A percentile compares a stretch with the other conserved stretches of the same genome.
Evolutionary conservation across 2,113 vertebrate genomes (phyloP).

Genomic region (Burhinus oedicnemus): DNA sequence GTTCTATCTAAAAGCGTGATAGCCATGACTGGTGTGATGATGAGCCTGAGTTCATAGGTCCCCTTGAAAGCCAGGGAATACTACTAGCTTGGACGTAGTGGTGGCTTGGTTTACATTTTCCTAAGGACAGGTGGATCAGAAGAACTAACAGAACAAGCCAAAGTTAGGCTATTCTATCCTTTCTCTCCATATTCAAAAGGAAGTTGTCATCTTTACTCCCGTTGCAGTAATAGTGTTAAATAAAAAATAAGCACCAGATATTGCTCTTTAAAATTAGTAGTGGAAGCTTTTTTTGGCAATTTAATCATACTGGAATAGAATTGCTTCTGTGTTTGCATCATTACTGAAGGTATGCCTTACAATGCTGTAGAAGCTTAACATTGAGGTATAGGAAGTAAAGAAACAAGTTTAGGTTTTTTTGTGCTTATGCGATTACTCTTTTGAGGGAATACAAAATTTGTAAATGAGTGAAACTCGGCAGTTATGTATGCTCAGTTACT

Average conservation of each 20-base stretch:
- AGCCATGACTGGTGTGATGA: not conserved
- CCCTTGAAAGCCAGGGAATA: not conserved
- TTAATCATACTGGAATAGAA: not conserved
- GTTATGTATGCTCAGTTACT: not conserved
- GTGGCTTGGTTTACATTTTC: not conserved
- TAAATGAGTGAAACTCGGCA: not conserved
- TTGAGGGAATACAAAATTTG: not conserved
- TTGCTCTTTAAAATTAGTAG: not conserved
- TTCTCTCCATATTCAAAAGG: not conserved
- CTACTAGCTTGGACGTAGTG: not conserved
- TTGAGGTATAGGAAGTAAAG: not conserved
- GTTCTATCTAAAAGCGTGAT: not conserved
- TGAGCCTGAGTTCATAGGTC: not conserved
- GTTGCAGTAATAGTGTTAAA: not conserved
- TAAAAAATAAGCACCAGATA: not conserved
- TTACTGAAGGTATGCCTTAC: not conserved
- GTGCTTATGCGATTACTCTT: not conserved
- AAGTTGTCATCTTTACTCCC: not conserved
- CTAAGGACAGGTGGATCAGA: not conserved
- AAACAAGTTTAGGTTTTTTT: not conserved
- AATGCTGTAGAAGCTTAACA: not conserved
- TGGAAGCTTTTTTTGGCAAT: not conserved
- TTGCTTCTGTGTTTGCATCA: not conserved
- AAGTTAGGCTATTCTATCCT: fast-evolving
- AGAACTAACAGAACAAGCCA: not conserved